phyloP scores from a whole-genome alignment of 2,888 invertebrate genomes.

The Alcis repandata region DNA sequence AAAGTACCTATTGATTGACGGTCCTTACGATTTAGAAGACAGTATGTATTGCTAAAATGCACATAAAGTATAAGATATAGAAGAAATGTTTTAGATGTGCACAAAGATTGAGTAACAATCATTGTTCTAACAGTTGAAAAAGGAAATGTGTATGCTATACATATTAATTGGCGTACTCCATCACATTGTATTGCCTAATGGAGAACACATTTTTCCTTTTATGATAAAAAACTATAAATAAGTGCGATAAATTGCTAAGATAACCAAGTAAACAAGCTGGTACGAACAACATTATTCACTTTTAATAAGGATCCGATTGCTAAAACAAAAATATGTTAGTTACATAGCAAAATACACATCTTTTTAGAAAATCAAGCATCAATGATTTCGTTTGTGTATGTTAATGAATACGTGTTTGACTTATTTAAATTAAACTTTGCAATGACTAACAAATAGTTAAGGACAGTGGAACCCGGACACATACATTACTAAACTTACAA shows the following conservation, averaged over 20 bases:
- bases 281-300: background rate
- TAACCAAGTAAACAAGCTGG: conserved; percentile 16
- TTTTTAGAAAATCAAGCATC: background rate
- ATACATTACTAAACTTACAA: conserved; percentile 55
- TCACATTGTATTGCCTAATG: conserved; percentile 8
- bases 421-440: conserved; percentile 54
- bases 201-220: conserved; percentile 27
- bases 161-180: background rate
- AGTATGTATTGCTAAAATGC: background rate
- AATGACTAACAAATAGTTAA: conserved; percentile 66
- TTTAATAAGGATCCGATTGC: conserved; percentile 4
- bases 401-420: conserved; percentile 36
- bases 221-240: conserved; percentile 31
- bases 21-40: conserved; percentile 2
- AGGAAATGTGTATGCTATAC: background rate
- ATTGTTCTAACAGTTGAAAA: background rate
- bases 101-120: background rate
- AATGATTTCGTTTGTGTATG: conserved; percentile 24
- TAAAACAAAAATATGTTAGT: background rate
- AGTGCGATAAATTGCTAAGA: conserved; percentile 21
- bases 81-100: background rate
- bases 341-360: background rate
- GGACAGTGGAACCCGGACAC: conserved; percentile 68
- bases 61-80: background rate
- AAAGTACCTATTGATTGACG: conserved; percentile 9